These are phyloP conservation scores for Dicycla oo DNA, from an alignment of 2,888 invertebrate species.

Conservation along the genomic window DNA sequence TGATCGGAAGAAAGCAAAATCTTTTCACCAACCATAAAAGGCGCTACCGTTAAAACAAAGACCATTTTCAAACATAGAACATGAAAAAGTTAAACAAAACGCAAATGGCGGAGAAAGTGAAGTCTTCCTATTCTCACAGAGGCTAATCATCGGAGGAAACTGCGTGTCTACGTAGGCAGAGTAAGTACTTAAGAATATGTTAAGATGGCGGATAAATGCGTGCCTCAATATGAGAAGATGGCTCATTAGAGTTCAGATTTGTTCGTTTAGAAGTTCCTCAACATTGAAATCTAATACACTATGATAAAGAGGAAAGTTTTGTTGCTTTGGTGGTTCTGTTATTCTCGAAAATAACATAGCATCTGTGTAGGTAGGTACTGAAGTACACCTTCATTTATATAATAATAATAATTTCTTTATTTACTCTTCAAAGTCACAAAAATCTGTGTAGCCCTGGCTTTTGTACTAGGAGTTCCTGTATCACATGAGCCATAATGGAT, in stretches of 20 bases:
- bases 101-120: slow-evolving; percentile 80
- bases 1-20: slow-evolving; percentile 30
- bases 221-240: slow-evolving; percentile 17
- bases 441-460: no score
- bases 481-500: no score
- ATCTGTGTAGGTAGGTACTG: no score
- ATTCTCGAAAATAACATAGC: no score
- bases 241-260: slow-evolving; percentile 23
- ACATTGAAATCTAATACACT: slow-evolving; percentile 6
- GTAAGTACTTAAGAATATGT: slow-evolving; percentile 36
- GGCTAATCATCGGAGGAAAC: slow-evolving; percentile 57
- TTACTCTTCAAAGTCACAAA: no score
- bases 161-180: slow-evolving; percentile 37
- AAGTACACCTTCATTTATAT: no score
- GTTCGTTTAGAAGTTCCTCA: not conserved
- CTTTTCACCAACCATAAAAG: slow-evolving; percentile 49
- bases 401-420: no score
- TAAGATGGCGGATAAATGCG: slow-evolving; percentile 51
- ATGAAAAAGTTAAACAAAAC: slow-evolving; percentile 74
- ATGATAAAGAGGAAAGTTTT: slow-evolving; percentile 15
- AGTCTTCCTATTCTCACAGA: slow-evolving; percentile 82
- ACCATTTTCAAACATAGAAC: slow-evolving; percentile 63
- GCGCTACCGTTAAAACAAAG: slow-evolving; percentile 54
- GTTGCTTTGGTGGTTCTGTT: not conserved
- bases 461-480: no score